Evolutionary conservation across 2,113 vertebrate species (phyloP).

Genomic region (Speoplatyrhinus poulsoni): DNA sequence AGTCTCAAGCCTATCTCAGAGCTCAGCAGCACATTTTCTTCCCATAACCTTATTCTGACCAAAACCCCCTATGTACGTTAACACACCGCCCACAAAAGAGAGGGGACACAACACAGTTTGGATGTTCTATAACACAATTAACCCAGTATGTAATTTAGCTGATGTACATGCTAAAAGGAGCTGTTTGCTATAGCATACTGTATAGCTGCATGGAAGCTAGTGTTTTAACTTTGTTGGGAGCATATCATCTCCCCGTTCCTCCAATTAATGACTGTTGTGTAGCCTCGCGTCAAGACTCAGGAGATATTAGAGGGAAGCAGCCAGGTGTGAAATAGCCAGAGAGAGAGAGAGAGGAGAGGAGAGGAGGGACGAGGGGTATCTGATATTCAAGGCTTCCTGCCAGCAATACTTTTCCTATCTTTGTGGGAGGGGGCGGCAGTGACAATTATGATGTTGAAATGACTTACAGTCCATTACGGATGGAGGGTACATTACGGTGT

Average conservation of each 20-base stretch:
- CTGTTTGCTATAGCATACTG: conserved; percentile 37
- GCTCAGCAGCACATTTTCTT: no score
- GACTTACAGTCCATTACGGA: conserved; percentile 16
- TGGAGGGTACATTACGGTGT: no score
- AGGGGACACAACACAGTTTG: no score
- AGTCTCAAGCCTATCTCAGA: no score
- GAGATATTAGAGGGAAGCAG: conserved; percentile 52
- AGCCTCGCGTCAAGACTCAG: conserved; percentile 28
- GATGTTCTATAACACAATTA: no score
- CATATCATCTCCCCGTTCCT: conserved; percentile 56
- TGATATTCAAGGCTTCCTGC: conserved; percentile 35
- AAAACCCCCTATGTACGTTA: no score
- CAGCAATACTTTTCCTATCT: conserved; percentile 27
- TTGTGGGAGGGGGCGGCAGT: no score
- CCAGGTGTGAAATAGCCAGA: conserved; percentile 65
- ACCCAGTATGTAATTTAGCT: no score
- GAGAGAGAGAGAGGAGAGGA: conserved; percentile 8
- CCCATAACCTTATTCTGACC: no score
- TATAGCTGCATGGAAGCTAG: neutral
- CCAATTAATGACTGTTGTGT: conserved; percentile 60
- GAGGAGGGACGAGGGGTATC: conserved; percentile 16
- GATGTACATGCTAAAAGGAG: conserved; percentile 17
- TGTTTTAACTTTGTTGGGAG: conserved; percentile 26
- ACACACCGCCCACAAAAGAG: no score
- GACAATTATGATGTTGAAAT: conserved; percentile 37